phyloP scores from a whole-genome alignment of 1,140 invertebrate genomes.

The Elymnias hypermnestra region DNA sequence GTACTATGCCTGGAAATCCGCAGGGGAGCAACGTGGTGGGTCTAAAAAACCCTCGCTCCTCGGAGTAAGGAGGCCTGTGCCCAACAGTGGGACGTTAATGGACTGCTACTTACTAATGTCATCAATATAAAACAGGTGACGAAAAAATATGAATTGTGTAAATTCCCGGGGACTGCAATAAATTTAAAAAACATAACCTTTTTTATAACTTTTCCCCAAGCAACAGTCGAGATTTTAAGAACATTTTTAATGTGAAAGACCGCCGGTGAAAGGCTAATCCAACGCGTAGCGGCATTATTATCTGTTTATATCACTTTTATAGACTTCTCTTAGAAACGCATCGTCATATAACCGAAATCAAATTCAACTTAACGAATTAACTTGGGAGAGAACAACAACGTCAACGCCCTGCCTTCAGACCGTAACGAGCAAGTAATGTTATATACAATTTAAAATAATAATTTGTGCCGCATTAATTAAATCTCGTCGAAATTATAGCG shows the following conservation, averaged over 20 bases:
- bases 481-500: constrained; percentile 8
- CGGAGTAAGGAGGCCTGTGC: too few species aligned
- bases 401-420: constrained; percentile 42
- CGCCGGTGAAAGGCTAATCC: constrained; percentile 11
- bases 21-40: too few species aligned
- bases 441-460: constrained; percentile 57
- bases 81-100: too few species aligned
- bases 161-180: too few species aligned
- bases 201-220: too few species aligned
- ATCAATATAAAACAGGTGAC: too few species aligned
- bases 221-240: too few species aligned
- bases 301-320: not conserved
- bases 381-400: constrained; percentile 22
- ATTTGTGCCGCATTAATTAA: constrained; percentile 38
- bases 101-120: too few species aligned
- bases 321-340: constrained; percentile 11
- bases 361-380: constrained; percentile 19
- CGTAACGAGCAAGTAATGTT: constrained; percentile 51
- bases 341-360: constrained; percentile 18
- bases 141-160: too few species aligned
- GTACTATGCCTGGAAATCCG: too few species aligned
- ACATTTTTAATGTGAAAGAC: constrained; percentile 9
- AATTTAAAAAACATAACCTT: too few species aligned
- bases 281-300: not conserved
- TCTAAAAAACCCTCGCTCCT: too few species aligned